Conservation (phyloP, 2,797 vertebrate genomes). For the Phrynocephalus forsythii region DNA sequence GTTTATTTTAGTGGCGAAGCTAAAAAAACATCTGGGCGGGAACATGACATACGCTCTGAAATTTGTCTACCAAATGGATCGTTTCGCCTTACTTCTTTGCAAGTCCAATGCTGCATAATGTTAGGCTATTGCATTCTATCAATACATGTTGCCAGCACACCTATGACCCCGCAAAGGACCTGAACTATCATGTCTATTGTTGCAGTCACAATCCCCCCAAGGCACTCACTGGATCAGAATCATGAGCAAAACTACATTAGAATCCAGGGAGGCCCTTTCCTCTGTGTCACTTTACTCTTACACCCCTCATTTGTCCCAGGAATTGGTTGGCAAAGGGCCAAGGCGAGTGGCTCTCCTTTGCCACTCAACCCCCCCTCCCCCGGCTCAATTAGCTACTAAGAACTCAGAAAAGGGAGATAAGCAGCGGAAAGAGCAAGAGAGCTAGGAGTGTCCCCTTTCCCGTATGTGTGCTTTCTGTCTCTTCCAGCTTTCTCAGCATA, state of each 20-base stretch:
- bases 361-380: no score
- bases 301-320: not conserved
- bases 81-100: not conserved
- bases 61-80: not conserved
- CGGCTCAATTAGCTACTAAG: not conserved
- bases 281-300: not conserved
- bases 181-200: not conserved
- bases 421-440: not conserved
- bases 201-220: not conserved
- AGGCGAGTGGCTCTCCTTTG: not conserved
- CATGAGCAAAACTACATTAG: not conserved
- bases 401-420: not conserved
- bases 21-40: not conserved
- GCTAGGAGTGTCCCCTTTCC: no score
- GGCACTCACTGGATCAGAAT: not conserved
- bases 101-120: no score
- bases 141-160: not conserved
- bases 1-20: not conserved
- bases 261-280: not conserved
- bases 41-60: not conserved
- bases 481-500: not conserved
- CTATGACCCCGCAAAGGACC: not conserved
- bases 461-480: not conserved
- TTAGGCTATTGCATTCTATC: not conserved
- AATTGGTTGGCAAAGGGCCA: not conserved